Evolutionary conservation across 2,888 invertebrate genomes (phyloP), one percentile per base, ranked within the genome.

Genomic region (Temnothorax unifasciatus): DNA sequence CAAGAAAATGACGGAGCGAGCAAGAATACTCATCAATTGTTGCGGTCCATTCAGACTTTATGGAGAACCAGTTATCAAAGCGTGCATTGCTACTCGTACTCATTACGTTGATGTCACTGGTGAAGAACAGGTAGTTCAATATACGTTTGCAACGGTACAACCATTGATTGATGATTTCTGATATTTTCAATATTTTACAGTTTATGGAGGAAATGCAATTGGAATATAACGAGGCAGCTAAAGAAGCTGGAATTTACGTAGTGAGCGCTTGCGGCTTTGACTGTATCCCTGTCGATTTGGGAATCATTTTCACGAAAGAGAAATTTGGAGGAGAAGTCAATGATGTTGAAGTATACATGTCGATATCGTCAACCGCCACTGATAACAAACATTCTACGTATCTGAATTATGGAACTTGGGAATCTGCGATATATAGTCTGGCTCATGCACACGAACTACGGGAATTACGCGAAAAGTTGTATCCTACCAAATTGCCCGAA

Each of bases 181-280:
- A 38, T 57, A 61, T 77, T 59, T 77, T 25, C 2, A 54, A 63
- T 73, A 50, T 64, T 87, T 93, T 94, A 0, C 95, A 98, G 97
- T 99, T 96, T 93, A 97, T 99, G 95, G 98, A 99, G 94, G 95
- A 95, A 47, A 98, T 98, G 96, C 98, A 98, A 93, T 94, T 98
- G 82, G 96, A 97, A 90, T 99, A 99, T 95, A 95, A 97, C 90
- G 96, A 96, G 83, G 94, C 95, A 61, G 98, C 98, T 0, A 95
- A 97, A 91, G 97, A 98, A 90, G 97, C 97, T 13, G 97, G 97
- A n/a, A 96, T 98, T 5, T 99, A 97, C 94, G 95, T 99, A 11
- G 95, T 99, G 44, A 98, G 98, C 89, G 97, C 99, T 1, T 99
- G 99, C 95, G 99, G 99, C 47, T 98, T 98, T 94, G 99, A 99